A percentile compares a stretch with the other conserved stretches of the same genome.
These are phyloP conservation scores for Drosophila paramelanica DNA, from an alignment of 2,888 invertebrate genomes.

Conservation along the genomic window DNA sequence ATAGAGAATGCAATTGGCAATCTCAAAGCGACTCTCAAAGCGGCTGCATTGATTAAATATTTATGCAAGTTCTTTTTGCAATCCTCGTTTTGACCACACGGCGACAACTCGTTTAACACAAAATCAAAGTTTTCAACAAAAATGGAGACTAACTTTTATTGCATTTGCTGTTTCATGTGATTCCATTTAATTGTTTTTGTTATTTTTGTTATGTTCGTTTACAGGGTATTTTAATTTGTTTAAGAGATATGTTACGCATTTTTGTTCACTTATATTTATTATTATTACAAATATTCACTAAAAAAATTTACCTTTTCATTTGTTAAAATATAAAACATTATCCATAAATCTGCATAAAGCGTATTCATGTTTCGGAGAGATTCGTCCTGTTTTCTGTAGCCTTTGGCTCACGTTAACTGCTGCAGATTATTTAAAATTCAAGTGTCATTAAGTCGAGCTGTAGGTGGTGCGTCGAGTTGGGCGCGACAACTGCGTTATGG, in stretches of 20 bases:
- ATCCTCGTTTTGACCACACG: conserved; percentile 3
- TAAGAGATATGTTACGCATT: background rate
- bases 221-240: background rate
- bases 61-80: conserved; percentile 37
- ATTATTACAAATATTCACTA: no score
- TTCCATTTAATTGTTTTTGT: conserved; percentile 20
- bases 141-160: conserved; percentile 48
- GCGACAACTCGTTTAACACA: conserved; percentile 23
- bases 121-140: conserved; percentile 20
- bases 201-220: background rate
- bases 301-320: no score
- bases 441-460: conserved; percentile 63
- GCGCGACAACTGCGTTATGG: conserved; percentile 3
- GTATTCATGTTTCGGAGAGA: background rate
- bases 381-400: conserved; percentile 18
- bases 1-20: conserved; percentile 11
- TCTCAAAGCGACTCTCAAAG: background rate
- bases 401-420: conserved; percentile 42
- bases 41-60: conserved; percentile 35
- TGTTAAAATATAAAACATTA: background rate
- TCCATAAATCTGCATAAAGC: background rate
- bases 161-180: conserved; percentile 33
- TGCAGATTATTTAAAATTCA: conserved; percentile 73
- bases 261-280: no score
- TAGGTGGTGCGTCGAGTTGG: background rate